Conservation (phyloP, 2,797 vertebrate species). For the Huso huso region DNA sequence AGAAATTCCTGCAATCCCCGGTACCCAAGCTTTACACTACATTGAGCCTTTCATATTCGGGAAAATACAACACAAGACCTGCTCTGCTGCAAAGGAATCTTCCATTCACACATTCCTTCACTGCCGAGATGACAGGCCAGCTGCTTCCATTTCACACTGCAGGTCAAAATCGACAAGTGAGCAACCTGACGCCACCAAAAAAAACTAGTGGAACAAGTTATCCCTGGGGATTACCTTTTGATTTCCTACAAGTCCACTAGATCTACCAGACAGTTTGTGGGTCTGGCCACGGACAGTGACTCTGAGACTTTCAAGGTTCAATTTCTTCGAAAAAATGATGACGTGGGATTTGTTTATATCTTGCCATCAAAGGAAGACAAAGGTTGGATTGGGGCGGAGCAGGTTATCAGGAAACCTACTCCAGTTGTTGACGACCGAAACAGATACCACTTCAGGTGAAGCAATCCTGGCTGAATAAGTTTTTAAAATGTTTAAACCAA, state of each 20-base stretch:
- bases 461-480: too few relatives aligned
- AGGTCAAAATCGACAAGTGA: background rate
- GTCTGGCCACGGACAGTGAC: constrained; percentile 5
- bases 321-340: background rate
- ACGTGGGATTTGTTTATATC: background rate
- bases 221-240: constrained; percentile 7
- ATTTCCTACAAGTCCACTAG: constrained; percentile 10
- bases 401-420: background rate
- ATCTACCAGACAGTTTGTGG: constrained; percentile 11
- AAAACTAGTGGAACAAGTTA: background rate
- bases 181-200: background rate
- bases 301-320: background rate
- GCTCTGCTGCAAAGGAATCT: constrained; percentile 4
- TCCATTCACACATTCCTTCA: constrained; percentile 3
- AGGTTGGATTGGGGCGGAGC: background rate
- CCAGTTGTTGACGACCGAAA: too few relatives aligned
- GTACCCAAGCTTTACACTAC: constrained; percentile 5
- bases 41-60: background rate
- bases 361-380: constrained; percentile 5
- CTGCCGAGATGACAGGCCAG: too few relatives aligned
- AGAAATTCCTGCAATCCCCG: background rate
- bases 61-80: background rate
- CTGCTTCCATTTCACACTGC: too few relatives aligned
- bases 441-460: too few relatives aligned
- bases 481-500: too few relatives aligned